A percentile compares a stretch with the other conserved stretches of the same genome.
These are phyloP conservation scores for Synanthedon vespiformis DNA, from an alignment of 2,888 invertebrate genomes.

Conservation along the genomic window DNA sequence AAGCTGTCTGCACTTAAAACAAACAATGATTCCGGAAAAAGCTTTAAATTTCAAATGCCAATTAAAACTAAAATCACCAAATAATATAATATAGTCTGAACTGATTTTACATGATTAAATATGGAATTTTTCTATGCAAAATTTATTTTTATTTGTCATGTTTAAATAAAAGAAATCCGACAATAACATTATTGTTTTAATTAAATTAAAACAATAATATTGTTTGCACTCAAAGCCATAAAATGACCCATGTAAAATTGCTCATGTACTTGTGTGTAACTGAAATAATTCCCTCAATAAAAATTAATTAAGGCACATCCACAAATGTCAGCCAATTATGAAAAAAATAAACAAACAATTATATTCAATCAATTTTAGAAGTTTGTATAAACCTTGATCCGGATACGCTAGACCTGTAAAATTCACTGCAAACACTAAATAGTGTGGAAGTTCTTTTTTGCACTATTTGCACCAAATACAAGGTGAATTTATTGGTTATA, in stretches of 20 bases:
- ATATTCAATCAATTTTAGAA: constrained; percentile 28
- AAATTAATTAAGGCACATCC: constrained; percentile 36
- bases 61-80: constrained; percentile 21
- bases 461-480: not conserved
- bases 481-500: not conserved
- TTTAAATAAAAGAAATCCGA: too few relatives aligned
- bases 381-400: constrained; percentile 61
- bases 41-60: constrained; percentile 16
- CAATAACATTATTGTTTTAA: too few relatives aligned
- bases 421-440: constrained; percentile 65
- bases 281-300: constrained; percentile 11
- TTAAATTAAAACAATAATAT: too few relatives aligned
- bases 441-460: constrained; percentile 42
- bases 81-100: constrained; percentile 6
- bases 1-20: not conserved
- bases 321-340: constrained; percentile 37
- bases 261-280: too few relatives aligned
- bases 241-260: too few relatives aligned
- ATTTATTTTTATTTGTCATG: too few relatives aligned
- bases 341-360: constrained; percentile 39
- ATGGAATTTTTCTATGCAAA: too few relatives aligned
- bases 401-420: constrained; percentile 67
- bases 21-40: constrained; percentile 9
- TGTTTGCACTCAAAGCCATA: too few relatives aligned
- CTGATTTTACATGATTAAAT: not conserved